Conservation (phyloP, 1,140 invertebrate species). For the Drosophila burlai region DNA sequence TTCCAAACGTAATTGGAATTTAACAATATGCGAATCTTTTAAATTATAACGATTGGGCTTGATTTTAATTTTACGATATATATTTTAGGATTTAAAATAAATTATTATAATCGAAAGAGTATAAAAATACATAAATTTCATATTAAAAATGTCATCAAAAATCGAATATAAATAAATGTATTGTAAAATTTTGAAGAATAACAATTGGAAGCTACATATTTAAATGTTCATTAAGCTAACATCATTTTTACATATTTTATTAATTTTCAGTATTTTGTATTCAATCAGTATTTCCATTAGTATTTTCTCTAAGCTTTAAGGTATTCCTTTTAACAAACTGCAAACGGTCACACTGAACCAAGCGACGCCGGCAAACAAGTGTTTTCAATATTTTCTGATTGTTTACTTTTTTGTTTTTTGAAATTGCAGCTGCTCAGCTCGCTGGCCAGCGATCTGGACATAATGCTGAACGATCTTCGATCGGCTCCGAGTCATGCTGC, state of each 20-base stretch:
- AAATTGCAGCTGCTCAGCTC: constrained; percentile 87
- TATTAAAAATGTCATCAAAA: no score
- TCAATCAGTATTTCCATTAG: neutral
- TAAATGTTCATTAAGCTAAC: no score
- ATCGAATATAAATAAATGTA: no score
- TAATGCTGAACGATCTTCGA: constrained; percentile 88
- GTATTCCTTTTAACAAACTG: neutral
- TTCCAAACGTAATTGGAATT: neutral
- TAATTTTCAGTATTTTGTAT: no score
- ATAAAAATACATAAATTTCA: no score
- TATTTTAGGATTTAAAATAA: no score
- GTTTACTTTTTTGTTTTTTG: neutral
- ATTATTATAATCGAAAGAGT: no score
- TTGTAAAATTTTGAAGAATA: no score
- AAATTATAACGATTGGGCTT: no score
- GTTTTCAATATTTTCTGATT: neutral
- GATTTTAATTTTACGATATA: no score
- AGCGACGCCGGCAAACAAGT: neutral
- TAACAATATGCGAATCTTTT: neutral
- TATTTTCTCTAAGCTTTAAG: neutral
- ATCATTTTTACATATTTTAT: no score
- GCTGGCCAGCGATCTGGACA: constrained; percentile 88
- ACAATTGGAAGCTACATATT: no score
- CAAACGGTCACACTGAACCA: neutral
- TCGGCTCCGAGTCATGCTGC: constrained; percentile 80